phyloP scores from a whole-genome alignment of 1,140 invertebrate genomes.

The Antheraea mylitta region DNA sequence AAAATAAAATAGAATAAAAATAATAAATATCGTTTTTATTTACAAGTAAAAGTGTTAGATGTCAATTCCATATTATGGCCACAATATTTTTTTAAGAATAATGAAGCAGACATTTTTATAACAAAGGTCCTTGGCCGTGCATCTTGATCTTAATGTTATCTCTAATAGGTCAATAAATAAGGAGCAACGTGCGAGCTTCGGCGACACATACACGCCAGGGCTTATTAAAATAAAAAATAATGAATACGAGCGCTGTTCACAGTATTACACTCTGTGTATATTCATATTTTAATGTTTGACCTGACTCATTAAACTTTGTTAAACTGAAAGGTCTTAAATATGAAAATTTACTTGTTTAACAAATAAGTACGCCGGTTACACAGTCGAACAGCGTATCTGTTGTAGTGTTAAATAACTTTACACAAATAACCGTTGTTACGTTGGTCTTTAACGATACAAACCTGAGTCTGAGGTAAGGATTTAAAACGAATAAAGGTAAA shows the following conservation, averaged over 20 bases:
- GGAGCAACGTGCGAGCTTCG: conserved; percentile 74
- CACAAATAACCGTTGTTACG: conserved; percentile 9
- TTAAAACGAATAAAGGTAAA: conserved; percentile 8
- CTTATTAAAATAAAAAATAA: conserved; percentile 69
- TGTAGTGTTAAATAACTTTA: conserved; percentile 2
- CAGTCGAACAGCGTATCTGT: not conserved
- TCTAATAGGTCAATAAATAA: conserved; percentile 79
- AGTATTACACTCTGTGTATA: conserved; percentile 49
- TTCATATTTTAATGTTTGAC: conserved; percentile 43
- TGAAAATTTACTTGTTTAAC: not conserved
- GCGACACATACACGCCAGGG: conserved; percentile 66
- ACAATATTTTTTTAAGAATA: conserved; percentile 73
- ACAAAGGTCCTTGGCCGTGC: conserved; percentile 78
- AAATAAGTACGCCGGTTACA: not conserved
- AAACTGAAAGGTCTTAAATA: not conserved
- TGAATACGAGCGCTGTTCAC: conserved; percentile 56
- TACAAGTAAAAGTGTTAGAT: not conserved
- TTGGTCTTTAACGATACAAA: not conserved
- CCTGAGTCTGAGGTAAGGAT: conserved; percentile 4
- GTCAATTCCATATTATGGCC: conserved; percentile 50
- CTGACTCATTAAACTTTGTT: conserved; percentile 29
- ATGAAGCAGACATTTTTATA: conserved; percentile 77
- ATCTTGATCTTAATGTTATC: conserved; percentile 78
- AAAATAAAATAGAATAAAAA: too few relatives aligned
- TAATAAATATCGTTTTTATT: not conserved